Conservation (phyloP, 2,888 invertebrate species). For the Eledona agricola region DNA sequence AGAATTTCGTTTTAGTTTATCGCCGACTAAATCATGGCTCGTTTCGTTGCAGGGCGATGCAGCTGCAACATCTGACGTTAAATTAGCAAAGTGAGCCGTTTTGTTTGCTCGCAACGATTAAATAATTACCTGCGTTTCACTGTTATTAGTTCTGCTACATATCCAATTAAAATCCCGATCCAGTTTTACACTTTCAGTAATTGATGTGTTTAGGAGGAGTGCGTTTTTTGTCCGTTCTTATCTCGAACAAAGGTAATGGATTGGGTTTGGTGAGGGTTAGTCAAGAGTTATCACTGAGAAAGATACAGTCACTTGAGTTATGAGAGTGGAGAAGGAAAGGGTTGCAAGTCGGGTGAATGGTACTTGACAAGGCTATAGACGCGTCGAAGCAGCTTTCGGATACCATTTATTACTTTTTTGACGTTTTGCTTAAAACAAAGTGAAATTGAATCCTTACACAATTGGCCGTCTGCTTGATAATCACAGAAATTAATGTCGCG, state of each 20-base stretch:
- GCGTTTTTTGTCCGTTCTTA: conserved; percentile 32
- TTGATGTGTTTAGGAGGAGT: conserved; percentile 33
- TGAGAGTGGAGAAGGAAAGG: conserved; percentile 41
- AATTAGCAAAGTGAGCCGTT: too few relatives aligned
- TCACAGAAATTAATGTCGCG: too few relatives aligned
- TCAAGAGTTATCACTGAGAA: conserved; percentile 38
- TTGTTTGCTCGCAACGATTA: too few relatives aligned
- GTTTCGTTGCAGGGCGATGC: too few relatives aligned
- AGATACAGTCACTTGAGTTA: conserved; percentile 43
- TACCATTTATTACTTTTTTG: conserved; percentile 33
- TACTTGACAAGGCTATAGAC: conserved; percentile 35
- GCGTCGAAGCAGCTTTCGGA: conserved; percentile 28
- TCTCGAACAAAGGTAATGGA: conserved; percentile 32
- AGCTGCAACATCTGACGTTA: too few relatives aligned
- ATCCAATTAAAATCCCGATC: too few relatives aligned
- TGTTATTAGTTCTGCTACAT: too few relatives aligned
- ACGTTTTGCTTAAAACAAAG: conserved; percentile 26
- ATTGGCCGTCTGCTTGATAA: too few relatives aligned
- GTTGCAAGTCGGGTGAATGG: conserved; percentile 43
- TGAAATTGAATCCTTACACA: too few relatives aligned
- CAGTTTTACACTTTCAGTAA: conserved; percentile 3
- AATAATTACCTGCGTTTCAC: too few relatives aligned
- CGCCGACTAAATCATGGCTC: too few relatives aligned
- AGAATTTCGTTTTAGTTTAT: too few relatives aligned
- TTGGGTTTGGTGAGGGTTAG: conserved; percentile 43